Conservation (phyloP, 1,140 invertebrate genomes). For the Chironomus tepperi region DNA sequence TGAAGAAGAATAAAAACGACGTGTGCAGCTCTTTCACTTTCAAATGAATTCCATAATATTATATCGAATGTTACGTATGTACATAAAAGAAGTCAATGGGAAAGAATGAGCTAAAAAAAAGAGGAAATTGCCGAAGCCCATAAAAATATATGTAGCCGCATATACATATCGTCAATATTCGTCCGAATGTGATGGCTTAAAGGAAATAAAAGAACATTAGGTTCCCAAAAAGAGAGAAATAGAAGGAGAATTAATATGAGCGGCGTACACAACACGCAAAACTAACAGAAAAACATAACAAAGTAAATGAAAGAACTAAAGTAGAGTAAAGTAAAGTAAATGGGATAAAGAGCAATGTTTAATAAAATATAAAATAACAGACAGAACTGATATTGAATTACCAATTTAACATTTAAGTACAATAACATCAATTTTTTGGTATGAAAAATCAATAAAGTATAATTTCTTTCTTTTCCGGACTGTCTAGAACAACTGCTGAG, state of each 20-base stretch:
- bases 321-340: conserved; percentile 2
- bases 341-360: neutral
- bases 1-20: too few relatives aligned
- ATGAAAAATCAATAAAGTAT: conserved; percentile 18
- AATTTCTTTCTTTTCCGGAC: neutral
- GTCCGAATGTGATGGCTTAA: too few relatives aligned
- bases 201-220: neutral
- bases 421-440: conserved; percentile 5
- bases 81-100: neutral
- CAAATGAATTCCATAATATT: neutral
- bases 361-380: conserved; percentile 19
- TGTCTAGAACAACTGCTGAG: too few relatives aligned
- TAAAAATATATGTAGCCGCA: too few relatives aligned
- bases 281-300: neutral
- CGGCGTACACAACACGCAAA: neutral
- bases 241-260: neutral
- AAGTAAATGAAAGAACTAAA: neutral
- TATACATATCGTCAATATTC: too few relatives aligned
- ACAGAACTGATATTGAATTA: conserved; percentile 18
- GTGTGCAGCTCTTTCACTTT: neutral
- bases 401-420: conserved; percentile 23
- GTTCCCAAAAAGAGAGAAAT: neutral
- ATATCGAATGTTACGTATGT: neutral
- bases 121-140: too few relatives aligned
- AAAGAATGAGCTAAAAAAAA: too few relatives aligned